These are phyloP conservation scores for Bufo gargarizans DNA, from an alignment of 2,113 vertebrate species.

Conservation along the genomic window DNA sequence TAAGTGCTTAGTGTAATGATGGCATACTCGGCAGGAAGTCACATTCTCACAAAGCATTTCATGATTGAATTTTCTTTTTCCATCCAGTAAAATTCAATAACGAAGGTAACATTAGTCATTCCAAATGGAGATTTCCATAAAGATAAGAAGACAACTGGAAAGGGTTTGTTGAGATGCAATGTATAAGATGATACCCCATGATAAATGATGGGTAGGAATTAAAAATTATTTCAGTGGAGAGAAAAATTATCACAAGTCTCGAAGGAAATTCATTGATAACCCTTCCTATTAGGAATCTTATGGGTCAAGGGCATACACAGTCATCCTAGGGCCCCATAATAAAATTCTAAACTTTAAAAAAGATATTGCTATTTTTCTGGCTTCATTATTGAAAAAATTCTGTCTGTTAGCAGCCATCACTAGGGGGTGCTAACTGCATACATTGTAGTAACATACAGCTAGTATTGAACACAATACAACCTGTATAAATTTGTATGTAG, in stretches of 20 bases:
- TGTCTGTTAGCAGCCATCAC: too few relatives aligned
- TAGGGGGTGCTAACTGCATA: too few relatives aligned
- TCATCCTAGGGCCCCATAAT: background rate
- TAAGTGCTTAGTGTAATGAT: constrained; percentile 61
- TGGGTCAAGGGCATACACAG: background rate
- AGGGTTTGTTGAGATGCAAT: background rate
- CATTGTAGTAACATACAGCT: too few relatives aligned
- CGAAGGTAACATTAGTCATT: constrained; percentile 2
- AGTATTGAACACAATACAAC: too few relatives aligned
- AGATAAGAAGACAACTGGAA: constrained; percentile 1
- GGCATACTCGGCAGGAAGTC: background rate
- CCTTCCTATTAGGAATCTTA: background rate
- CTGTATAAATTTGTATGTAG: too few relatives aligned
- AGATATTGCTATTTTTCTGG: too few relatives aligned
- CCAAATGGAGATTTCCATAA: constrained; percentile 19
- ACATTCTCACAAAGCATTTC: constrained; percentile 5
- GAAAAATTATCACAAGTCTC: background rate
- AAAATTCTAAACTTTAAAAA: too few relatives aligned
- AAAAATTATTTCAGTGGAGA: background rate
- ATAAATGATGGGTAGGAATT: background rate
- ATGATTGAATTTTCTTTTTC: constrained; percentile 30
- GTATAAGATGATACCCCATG: background rate
- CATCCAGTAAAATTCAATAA: constrained; percentile 22
- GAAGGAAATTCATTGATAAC: too few relatives aligned
- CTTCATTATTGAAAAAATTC: too few relatives aligned